phyloP scores from a whole-genome alignment of 2,113 vertebrate species.

The Camelus dromedarius region DNA sequence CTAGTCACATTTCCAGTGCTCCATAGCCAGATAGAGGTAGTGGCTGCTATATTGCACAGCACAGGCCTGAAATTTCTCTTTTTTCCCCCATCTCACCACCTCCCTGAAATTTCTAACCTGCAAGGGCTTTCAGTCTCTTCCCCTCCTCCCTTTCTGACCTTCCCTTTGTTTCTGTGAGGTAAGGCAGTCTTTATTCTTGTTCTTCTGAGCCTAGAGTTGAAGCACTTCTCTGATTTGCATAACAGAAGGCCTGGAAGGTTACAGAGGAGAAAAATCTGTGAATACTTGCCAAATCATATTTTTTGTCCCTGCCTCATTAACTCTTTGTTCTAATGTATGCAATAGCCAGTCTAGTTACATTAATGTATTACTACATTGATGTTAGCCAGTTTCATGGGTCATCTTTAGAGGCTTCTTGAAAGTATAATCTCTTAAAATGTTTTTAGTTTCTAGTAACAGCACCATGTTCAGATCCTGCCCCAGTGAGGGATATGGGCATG shows the following conservation, averaged over 20 bases:
- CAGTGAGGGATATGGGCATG: not conserved
- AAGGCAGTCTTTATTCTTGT: not conserved
- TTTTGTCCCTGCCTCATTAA: not conserved
- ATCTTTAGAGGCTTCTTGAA: not conserved
- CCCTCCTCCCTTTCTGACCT: too few species aligned
- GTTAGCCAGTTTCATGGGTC: not conserved
- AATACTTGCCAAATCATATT: not conserved
- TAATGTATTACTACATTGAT: not conserved
- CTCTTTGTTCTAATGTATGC: not conserved
- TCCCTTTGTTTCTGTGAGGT: not conserved
- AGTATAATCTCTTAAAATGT: not conserved
- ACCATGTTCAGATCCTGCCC: not conserved
- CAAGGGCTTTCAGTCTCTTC: accelerated
- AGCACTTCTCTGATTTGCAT: not conserved
- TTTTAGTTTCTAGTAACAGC: not conserved
- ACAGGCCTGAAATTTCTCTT: not conserved
- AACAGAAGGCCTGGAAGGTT: not conserved
- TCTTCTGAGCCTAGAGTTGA: not conserved
- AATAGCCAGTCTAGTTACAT: not conserved
- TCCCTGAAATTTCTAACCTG: not conserved
- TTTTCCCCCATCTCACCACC: too few species aligned
- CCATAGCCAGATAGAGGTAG: too few species aligned
- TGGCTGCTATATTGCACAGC: not conserved
- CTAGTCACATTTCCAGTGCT: not conserved
- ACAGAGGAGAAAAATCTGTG: not conserved